These are phyloP conservation scores for Drusus annulatus DNA, from an alignment of 1,140 invertebrate species.

Conservation along the genomic window DNA sequence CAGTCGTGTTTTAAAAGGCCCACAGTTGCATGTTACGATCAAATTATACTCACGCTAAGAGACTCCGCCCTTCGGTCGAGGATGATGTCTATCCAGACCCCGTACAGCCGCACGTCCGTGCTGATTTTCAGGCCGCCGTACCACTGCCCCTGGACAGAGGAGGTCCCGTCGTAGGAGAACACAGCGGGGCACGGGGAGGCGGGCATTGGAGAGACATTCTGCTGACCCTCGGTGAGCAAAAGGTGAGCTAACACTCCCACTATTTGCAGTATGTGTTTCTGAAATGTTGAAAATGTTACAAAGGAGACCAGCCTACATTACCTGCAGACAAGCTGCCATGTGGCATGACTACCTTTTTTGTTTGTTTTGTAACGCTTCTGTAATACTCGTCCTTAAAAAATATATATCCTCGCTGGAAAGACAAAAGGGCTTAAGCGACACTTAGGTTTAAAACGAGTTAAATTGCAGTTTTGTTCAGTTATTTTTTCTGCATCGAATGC, in stretches of 20 bases:
- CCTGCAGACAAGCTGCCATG: too few relatives aligned
- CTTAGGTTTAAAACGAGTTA: too few relatives aligned
- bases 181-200: conserved; percentile 67
- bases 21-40: too few relatives aligned
- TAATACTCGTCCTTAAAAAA: too few relatives aligned
- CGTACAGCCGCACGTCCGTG: conserved; percentile 66
- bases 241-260: background rate
- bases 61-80: conserved; percentile 67
- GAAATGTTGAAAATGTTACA: background rate
- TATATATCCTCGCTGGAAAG: too few relatives aligned
- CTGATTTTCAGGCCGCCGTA: conserved; percentile 66
- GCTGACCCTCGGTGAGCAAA: background rate
- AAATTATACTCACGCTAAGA: conserved; percentile 62
- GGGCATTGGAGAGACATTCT: background rate
- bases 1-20: too few relatives aligned
- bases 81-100: conserved; percentile 68
- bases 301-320: too few relatives aligned
- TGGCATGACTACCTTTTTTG: too few relatives aligned
- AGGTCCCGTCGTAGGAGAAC: conserved; percentile 65
- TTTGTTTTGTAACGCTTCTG: too few relatives aligned
- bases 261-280: background rate
- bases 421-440: too few relatives aligned
- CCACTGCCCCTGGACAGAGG: conserved; percentile 65
- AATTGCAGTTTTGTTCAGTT: too few relatives aligned
- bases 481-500: too few relatives aligned